These are phyloP conservation scores for Elmis aenea DNA, from an alignment of 2,888 invertebrate species.

Conservation along the genomic window DNA sequence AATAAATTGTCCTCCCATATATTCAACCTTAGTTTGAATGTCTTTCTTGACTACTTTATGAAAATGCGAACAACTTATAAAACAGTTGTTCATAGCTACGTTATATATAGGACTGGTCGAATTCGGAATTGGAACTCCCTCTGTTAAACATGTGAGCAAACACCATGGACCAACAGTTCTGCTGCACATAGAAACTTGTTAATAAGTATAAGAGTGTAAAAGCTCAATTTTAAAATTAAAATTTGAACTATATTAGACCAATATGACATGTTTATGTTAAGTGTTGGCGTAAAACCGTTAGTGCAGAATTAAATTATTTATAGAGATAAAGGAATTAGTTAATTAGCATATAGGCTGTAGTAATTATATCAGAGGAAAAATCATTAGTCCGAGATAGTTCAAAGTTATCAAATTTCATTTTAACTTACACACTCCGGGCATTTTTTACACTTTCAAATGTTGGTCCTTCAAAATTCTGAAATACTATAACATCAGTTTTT, in stretches of 20 bases:
- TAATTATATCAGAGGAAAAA: too few relatives aligned
- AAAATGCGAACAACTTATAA: conserved; percentile 58
- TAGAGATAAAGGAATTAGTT: too few relatives aligned
- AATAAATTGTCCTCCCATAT: conserved; percentile 73
- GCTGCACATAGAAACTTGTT: conserved; percentile 37
- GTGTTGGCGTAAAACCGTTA: neutral
- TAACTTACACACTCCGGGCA: conserved; percentile 66
- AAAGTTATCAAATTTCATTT: too few relatives aligned
- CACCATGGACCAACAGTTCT: conserved; percentile 83
- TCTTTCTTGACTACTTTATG: conserved; percentile 49
- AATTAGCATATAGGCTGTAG: too few relatives aligned
- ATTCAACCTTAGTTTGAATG: conserved; percentile 59
- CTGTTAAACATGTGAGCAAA: conserved; percentile 66
- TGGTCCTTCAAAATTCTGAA: conserved; percentile 71
- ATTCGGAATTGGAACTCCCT: conserved; percentile 68
- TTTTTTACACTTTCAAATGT: conserved; percentile 60
- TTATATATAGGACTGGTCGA: conserved; percentile 73
- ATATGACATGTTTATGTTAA: too few relatives aligned
- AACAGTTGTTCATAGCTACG: conserved; percentile 71
- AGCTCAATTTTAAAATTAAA: neutral
- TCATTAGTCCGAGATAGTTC: too few relatives aligned
- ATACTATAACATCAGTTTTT: conserved; percentile 71
- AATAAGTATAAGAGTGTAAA: conserved; percentile 1
- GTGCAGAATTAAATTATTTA: too few relatives aligned
- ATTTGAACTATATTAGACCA: conserved; percentile 1